phyloP scores from a whole-genome alignment of 2,888 invertebrate genomes.

The Meiosimyza decipiens region DNA sequence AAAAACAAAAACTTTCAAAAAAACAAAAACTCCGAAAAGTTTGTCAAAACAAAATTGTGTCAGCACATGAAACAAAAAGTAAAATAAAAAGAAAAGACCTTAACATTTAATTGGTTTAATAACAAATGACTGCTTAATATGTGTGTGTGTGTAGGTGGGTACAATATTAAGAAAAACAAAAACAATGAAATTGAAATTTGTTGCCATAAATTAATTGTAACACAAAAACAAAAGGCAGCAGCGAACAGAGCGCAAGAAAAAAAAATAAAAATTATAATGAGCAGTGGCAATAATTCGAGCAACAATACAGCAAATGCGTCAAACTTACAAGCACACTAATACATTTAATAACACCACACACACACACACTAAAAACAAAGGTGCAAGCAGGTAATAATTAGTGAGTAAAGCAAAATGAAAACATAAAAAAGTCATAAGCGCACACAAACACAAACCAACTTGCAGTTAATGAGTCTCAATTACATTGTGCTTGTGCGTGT shows the following conservation, averaged over 20 bases:
- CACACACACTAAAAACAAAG: neutral
- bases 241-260: neutral
- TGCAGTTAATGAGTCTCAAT: slow-evolving; percentile 24
- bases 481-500: neutral
- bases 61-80: too few relatives aligned
- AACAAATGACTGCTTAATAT: too few relatives aligned
- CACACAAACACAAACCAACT: neutral
- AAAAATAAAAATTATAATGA: neutral
- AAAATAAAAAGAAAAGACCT: too few relatives aligned
- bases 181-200: neutral
- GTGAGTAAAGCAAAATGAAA: neutral
- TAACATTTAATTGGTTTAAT: too few relatives aligned
- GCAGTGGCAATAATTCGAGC: neutral
- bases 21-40: too few relatives aligned
- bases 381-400: neutral
- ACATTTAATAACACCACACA: neutral
- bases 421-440: slow-evolving; percentile 1
- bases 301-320: neutral
- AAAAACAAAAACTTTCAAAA: too few relatives aligned
- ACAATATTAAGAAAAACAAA: neutral
- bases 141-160: too few relatives aligned
- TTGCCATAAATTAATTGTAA: neutral
- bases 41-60: too few relatives aligned
- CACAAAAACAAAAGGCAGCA: neutral
- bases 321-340: neutral